phyloP scores from a whole-genome alignment of 1,140 invertebrate genomes.

The Hyposmocoma kahamanoa region DNA sequence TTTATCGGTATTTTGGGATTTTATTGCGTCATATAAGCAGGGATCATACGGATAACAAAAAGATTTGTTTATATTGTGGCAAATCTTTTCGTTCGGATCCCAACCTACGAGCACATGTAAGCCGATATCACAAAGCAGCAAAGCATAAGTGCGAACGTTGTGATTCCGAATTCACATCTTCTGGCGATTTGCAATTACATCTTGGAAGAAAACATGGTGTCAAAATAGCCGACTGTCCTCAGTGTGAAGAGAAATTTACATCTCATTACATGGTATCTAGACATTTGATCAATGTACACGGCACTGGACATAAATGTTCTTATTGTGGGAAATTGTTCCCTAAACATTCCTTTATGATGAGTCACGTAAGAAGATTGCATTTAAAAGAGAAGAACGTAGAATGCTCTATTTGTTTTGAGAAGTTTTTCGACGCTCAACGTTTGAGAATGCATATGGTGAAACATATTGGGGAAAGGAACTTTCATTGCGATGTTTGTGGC shows the following conservation, averaged over 20 bases:
- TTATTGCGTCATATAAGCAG: conserved; percentile 43
- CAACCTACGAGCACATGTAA: conserved; percentile 40
- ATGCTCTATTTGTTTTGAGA: conserved; percentile 42
- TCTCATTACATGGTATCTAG: conserved; percentile 34
- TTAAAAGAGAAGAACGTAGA: conserved; percentile 52
- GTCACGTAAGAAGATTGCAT: conserved; percentile 44
- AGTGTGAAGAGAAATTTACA: conserved; percentile 43
- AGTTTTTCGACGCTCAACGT: conserved; percentile 68
- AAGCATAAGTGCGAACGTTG: conserved; percentile 33
- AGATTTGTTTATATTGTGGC: conserved; percentile 47
- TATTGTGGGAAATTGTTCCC: conserved; percentile 45
- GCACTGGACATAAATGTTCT: conserved; percentile 35
- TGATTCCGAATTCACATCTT: conserved; percentile 27
- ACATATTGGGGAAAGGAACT: conserved; percentile 82
- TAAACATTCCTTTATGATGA: conserved; percentile 42
- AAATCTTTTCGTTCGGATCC: conserved; percentile 38
- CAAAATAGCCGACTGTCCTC: conserved; percentile 28
- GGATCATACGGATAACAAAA: conserved; percentile 39
- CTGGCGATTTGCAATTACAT: conserved; percentile 20
- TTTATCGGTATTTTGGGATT: conserved; percentile 39
- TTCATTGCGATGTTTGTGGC: conserved; percentile 79
- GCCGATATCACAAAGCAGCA: conserved; percentile 24
- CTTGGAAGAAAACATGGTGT: conserved; percentile 33
- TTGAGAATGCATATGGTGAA: conserved; percentile 65
- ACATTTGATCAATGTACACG: conserved; percentile 34